These are phyloP conservation scores for Drosophila aff. DNA, from an alignment of 1,140 invertebrate genomes.

Conservation along the genomic window DNA sequence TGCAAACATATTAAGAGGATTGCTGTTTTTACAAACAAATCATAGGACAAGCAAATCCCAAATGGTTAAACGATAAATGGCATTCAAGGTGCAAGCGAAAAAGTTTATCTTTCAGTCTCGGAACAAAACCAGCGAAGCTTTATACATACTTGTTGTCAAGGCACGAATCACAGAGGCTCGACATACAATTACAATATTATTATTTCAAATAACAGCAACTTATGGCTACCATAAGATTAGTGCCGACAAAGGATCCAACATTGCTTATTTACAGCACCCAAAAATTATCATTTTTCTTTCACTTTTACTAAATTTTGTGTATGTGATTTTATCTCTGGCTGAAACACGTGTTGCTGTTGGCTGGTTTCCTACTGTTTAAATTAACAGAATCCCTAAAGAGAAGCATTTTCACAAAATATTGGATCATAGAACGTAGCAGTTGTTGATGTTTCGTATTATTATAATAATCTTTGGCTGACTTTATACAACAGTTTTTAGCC, in stretches of 20 bases:
- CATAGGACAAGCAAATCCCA: slow-evolving; percentile 23
- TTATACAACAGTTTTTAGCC: slow-evolving; percentile 19
- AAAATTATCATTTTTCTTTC: background rate
- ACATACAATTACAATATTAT: slow-evolving; percentile 17
- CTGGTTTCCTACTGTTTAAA: slow-evolving; percentile 42
- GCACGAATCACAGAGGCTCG: slow-evolving; percentile 46
- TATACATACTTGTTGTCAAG: slow-evolving; percentile 4
- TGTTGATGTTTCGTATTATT: slow-evolving; percentile 21
- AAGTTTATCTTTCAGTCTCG: slow-evolving; percentile 17
- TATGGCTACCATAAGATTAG: slow-evolving; percentile 28
- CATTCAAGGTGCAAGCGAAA: slow-evolving; percentile 33
- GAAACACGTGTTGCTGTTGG: slow-evolving; percentile 55
- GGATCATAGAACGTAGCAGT: no score
- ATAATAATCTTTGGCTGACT: slow-evolving; percentile 50
- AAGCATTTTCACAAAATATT: background rate
- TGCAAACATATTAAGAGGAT: slow-evolving; percentile 54
- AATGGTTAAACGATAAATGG: slow-evolving; percentile 30
- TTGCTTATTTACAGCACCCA: slow-evolving; percentile 9
- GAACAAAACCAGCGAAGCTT: slow-evolving; percentile 17
- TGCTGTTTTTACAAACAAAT: slow-evolving; percentile 17
- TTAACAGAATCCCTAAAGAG: slow-evolving; percentile 36
- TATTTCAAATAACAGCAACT: slow-evolving; percentile 23
- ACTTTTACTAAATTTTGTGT: background rate
- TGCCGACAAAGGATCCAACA: slow-evolving; percentile 7
- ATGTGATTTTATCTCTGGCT: slow-evolving; percentile 15